phyloP scores from a whole-genome alignment of 2,797 vertebrate species.

The Botia kubotai region DNA sequence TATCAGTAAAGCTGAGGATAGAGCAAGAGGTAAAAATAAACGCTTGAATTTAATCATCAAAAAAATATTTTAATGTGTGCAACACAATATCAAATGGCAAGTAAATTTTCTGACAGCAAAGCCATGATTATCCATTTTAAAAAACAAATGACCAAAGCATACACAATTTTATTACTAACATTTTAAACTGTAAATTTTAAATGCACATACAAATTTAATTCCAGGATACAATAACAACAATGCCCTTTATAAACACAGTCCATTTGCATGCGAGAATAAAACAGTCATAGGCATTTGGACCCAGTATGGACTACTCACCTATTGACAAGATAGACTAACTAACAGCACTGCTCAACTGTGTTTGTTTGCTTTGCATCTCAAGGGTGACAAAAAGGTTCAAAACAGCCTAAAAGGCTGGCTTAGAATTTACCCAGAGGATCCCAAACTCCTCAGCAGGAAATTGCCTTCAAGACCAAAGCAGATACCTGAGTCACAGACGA shows the following conservation, averaged over 20 bases:
- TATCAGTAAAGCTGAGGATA: slow-evolving; percentile 52
- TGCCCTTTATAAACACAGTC: background rate
- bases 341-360: slow-evolving; percentile 41
- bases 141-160: background rate
- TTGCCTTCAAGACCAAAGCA: slow-evolving; percentile 69
- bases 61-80: background rate
- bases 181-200: background rate
- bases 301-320: slow-evolving; percentile 39
- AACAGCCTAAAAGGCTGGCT: slow-evolving; percentile 59
- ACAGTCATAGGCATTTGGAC: background rate
- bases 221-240: background rate
- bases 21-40: slow-evolving; percentile 16
- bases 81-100: background rate
- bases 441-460: slow-evolving; percentile 77
- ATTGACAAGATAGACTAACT: slow-evolving; percentile 55
- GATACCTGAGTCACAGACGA: slow-evolving; percentile 75
- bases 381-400: slow-evolving; percentile 65
- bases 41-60: slow-evolving; percentile 12
- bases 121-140: background rate
- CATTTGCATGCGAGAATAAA: slow-evolving; percentile 25
- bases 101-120: background rate
- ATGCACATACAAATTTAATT: background rate
- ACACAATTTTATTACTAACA: too few relatives aligned
- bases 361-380: slow-evolving; percentile 67
- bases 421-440: slow-evolving; percentile 70